Conservation (phyloP, 2,797 vertebrate genomes). For the Leucoraja ocellata region DNA sequence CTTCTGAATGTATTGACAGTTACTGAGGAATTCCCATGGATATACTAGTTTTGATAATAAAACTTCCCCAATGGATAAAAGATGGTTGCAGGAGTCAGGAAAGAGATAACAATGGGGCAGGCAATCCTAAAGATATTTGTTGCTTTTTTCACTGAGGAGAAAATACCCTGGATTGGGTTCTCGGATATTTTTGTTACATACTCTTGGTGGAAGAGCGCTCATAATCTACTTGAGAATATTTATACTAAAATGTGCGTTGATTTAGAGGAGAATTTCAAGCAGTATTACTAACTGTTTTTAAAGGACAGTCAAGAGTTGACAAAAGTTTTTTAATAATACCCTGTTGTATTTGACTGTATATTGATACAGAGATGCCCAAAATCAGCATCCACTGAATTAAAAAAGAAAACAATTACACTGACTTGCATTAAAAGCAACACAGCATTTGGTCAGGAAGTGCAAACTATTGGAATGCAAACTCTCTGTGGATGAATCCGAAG, state of each 20-base stretch:
- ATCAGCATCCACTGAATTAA: neutral
- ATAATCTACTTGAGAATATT: neutral
- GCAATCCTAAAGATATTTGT: neutral
- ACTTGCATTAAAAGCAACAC: neutral
- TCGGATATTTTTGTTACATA: neutral
- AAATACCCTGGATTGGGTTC: neutral
- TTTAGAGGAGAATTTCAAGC: neutral
- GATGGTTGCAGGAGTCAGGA: neutral
- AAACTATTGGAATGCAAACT: too few species aligned
- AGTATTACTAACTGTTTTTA: conserved; percentile 5
- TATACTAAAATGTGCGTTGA: neutral
- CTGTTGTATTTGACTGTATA: neutral
- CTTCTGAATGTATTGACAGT: neutral
- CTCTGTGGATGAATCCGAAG: too few species aligned
- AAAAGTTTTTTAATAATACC: neutral
- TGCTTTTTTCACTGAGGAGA: neutral
- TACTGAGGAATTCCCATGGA: neutral
- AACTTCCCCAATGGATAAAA: neutral
- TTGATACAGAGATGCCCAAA: neutral
- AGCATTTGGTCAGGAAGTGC: neutral
- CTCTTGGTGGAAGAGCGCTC: neutral
- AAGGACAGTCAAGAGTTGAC: neutral
- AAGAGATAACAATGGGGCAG: neutral
- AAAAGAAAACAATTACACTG: neutral
- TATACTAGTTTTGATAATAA: neutral